phyloP scores from a whole-genome alignment of 2,113 vertebrate species.

The Scomber scombrus region DNA sequence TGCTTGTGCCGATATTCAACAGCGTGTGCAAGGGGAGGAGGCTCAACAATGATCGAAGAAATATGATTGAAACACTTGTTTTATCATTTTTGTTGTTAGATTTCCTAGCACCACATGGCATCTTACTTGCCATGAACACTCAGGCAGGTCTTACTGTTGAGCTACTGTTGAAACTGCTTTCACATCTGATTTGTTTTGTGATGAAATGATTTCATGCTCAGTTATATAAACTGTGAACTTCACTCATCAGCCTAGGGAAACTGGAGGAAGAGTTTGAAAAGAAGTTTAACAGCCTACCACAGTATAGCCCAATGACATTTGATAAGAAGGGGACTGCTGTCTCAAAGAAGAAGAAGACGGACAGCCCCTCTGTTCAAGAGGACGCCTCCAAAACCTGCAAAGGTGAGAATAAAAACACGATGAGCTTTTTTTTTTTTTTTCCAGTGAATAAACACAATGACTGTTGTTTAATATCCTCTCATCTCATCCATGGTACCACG shows the following conservation, averaged over 20 bases:
- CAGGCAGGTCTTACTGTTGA: too few relatives aligned
- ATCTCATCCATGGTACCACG: conserved; percentile 47
- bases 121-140: too few relatives aligned
- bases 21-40: too few relatives aligned
- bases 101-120: too few relatives aligned
- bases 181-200: neutral
- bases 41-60: too few relatives aligned
- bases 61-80: too few relatives aligned
- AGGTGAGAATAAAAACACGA: conserved; percentile 65
- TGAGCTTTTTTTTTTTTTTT: neutral
- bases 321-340: conserved; percentile 92
- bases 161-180: neutral
- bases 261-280: conserved; percentile 99
- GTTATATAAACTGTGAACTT: conserved; percentile 19
- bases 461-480: conserved; percentile 23
- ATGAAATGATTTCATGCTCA: neutral
- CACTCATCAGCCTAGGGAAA: conserved; percentile 89
- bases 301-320: conserved; percentile 95
- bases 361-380: conserved; percentile 78
- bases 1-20: too few relatives aligned
- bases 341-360: conserved; percentile 92
- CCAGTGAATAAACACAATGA: neutral
- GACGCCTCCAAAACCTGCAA: conserved; percentile 89
- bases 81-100: too few relatives aligned
- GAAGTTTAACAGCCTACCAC: conserved; percentile 99